These are phyloP conservation scores for Scaptomyza reducta DNA, from an alignment of 2,888 invertebrate species.

Conservation along the genomic window DNA sequence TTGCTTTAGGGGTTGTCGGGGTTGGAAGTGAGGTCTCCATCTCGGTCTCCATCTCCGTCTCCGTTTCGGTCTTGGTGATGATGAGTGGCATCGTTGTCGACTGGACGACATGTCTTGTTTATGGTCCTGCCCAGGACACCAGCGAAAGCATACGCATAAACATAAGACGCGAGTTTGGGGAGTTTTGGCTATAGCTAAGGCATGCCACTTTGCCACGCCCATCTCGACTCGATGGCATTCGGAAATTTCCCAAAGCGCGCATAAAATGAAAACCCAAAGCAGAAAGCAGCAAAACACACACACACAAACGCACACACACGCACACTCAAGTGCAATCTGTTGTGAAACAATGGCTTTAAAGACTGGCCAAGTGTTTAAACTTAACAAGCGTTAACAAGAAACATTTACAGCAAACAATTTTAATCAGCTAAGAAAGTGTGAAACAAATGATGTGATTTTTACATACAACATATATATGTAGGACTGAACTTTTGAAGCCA, in stretches of 20 bases:
- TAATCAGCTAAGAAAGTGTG: too few relatives aligned
- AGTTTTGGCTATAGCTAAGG: neutral
- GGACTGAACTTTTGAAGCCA: too few relatives aligned
- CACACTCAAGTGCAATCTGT: conserved; percentile 43
- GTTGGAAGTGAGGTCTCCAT: too few relatives aligned
- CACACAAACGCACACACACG: conserved; percentile 1
- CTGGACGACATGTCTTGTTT: conserved; percentile 74
- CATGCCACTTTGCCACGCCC: conserved; percentile 15
- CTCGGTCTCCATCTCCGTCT: too few relatives aligned
- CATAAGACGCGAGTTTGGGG: conserved; percentile 11
- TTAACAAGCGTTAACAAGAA: conserved; percentile 14
- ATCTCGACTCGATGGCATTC: conserved; percentile 64
- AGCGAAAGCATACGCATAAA: conserved; percentile 35
- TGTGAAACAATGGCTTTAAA: conserved; percentile 41
- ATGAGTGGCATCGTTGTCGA: conserved; percentile 57
- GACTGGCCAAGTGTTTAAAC: conserved; percentile 23
- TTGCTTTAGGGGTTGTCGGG: neutral
- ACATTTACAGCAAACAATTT: neutral
- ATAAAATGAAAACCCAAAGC: conserved; percentile 65
- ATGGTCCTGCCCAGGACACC: conserved; percentile 50
- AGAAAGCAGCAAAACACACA: conserved; percentile 19
- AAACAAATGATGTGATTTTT: too few relatives aligned
- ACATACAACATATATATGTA: too few relatives aligned
- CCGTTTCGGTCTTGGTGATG: too few relatives aligned
- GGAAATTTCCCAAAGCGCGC: conserved; percentile 74